phyloP scores from a whole-genome alignment of 2,888 invertebrate species.

The Drosophila villosipedis region DNA sequence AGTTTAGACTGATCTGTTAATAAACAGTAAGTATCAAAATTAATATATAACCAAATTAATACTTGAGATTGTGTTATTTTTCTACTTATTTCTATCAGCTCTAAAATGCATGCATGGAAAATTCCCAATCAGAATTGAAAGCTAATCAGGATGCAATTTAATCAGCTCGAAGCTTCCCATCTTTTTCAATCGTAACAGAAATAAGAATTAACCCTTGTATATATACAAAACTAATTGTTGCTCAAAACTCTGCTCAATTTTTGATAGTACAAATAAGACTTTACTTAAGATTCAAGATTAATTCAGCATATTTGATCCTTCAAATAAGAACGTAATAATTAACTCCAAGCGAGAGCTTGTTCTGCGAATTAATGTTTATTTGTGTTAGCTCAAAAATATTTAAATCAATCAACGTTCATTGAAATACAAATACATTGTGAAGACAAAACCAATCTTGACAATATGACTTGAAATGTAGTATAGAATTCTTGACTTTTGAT shows the following conservation, averaged over 20 bases:
- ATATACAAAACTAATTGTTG: background rate
- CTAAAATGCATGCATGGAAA: background rate
- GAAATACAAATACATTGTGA: background rate
- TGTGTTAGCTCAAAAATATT: background rate
- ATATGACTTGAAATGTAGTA: background rate
- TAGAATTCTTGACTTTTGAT: background rate
- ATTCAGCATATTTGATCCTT: background rate
- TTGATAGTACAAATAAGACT: background rate
- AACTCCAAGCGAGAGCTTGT: background rate
- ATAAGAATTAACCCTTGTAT: background rate
- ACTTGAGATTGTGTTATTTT: background rate
- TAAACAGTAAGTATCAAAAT: background rate
- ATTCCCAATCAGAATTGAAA: background rate
- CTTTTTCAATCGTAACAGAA: background rate
- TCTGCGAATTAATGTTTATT: background rate
- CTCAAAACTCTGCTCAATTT: background rate
- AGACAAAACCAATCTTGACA: background rate
- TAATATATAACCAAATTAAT: background rate
- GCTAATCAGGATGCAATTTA: background rate
- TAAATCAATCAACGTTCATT: background rate
- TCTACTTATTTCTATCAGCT: background rate
- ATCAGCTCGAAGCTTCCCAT: background rate
- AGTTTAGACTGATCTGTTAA: conserved; percentile 90
- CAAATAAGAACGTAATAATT: background rate
- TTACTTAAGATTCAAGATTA: background rate